These are phyloP conservation scores for Strongylocentrotus purpuratus DNA, from an alignment of 35 echinoderm and acorn worm genomes.

Conservation along the genomic window DNA sequence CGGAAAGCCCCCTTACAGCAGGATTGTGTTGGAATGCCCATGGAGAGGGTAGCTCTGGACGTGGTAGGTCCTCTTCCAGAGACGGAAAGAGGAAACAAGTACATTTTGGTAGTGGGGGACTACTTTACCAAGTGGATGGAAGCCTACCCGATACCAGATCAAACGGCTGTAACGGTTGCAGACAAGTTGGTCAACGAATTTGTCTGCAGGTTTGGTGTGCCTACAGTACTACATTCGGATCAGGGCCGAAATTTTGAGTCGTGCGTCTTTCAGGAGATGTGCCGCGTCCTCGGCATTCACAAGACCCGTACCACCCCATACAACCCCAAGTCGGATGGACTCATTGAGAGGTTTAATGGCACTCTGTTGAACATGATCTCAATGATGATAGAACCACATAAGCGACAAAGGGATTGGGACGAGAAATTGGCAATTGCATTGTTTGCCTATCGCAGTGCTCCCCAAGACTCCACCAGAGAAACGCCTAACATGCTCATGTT, in stretches of 20 bases:
- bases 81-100: constrained; percentile 61
- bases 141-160: constrained; percentile 50
- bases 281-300: background rate
- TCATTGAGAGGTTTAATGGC: too few relatives aligned
- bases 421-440: too few relatives aligned
- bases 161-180: constrained; percentile 59
- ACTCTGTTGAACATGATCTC: too few relatives aligned
- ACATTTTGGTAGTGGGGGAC: constrained; percentile 56
- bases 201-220: constrained; percentile 51
- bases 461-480: too few relatives aligned
- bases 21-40: constrained; percentile 46
- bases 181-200: constrained; percentile 41
- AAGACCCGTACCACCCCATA: too few relatives aligned
- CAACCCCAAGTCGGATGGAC: too few relatives aligned
- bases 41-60: constrained; percentile 76
- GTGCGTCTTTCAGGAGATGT: constrained; percentile 53
- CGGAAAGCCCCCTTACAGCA: constrained; percentile 48
- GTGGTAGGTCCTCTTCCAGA: constrained; percentile 72
- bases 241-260: constrained; percentile 75
- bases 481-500: too few relatives aligned
- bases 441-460: too few relatives aligned
- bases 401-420: too few relatives aligned
- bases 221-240: constrained; percentile 57
- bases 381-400: too few relatives aligned
- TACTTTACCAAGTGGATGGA: constrained; percentile 57